Base-by-base conservation (phyloP, 2,888 invertebrate species). In the Cantharis rufa region DNA sequence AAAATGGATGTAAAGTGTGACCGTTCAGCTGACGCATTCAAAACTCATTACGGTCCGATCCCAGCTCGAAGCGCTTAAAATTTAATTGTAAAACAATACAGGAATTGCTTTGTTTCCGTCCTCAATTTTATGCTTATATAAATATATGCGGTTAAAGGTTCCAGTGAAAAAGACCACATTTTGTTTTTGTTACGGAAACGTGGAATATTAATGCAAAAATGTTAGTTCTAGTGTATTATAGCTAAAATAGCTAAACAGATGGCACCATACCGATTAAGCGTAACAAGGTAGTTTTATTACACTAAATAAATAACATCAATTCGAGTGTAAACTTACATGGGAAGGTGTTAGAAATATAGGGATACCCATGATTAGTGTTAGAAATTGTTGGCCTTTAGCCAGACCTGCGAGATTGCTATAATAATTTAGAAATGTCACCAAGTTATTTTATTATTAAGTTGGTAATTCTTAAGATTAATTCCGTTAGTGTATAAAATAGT, bases 1-100 rank as follows among this genome's bases (percentile, higher is more conserved):
- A 77, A 74, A 77, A 77, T 72, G 72, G 62, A 69, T 74, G 72
- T 63, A 77, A 77, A 77, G 72, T 77, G 77, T 77, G 77, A 77
- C 77, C 77, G 76, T 78, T 78, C 76, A 78, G 76, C 74, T 78
- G 73, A 74, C 78, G 76, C 69, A 78, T 78, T 74, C 73, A 78
- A 78, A 78, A 78, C 78, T 78, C 76, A 78, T 78, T 78, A 78
- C 64, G 71, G 70, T 66, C 78, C 70, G 70, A 61, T 78, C 62
- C 74, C 71, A 63, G 69, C 78, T 73, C 63, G 70, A 74, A 76
- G 71, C 73, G 75, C 75, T 75, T 72, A 78, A 78, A 78, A 78
- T 78, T 75, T 78, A 78, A 78, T 78, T 78, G 78, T 78, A 78
- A 78, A 78, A 78, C 76, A 78, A 78, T 78, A 78, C 74, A 27